Percentiles rank a stretch among this genome's conserved stretches.
phyloP scores from a whole-genome alignment of 2,888 invertebrate species.

The Nephrocerus scutellatus region DNA sequence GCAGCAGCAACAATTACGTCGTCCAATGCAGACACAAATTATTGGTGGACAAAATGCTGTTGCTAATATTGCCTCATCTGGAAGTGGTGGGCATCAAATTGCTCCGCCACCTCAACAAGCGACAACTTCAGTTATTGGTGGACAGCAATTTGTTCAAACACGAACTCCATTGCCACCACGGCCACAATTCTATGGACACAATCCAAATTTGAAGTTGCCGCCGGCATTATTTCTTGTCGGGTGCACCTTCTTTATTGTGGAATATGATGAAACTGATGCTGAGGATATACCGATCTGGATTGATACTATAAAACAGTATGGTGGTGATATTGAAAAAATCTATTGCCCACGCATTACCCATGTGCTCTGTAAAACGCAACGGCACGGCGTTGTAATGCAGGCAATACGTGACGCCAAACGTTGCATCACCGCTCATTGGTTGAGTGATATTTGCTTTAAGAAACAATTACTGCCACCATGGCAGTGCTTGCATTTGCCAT shows the following conservation, averaged over 20 bases:
- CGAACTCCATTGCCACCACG: conserved; percentile 52
- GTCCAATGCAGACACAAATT: conserved; percentile 28
- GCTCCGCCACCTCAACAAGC: conserved; percentile 41
- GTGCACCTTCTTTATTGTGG: conserved; percentile 85
- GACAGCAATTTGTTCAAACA: conserved; percentile 19
- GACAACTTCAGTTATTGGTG: conserved; percentile 14
- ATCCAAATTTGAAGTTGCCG: conserved; percentile 82
- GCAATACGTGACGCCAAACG: conserved; percentile 59
- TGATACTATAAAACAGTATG: conserved; percentile 68
- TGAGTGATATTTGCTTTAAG: conserved; percentile 81
- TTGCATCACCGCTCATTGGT: conserved; percentile 79
- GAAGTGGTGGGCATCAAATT: conserved; percentile 19
- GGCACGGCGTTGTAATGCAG: conserved; percentile 85
- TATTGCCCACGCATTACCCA: conserved; percentile 87
- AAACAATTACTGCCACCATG: conserved; percentile 87
- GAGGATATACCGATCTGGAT: conserved; percentile 59
- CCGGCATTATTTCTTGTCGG: conserved; percentile 84
- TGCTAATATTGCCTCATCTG: conserved; percentile 25
- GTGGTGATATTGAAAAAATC: conserved; percentile 79
- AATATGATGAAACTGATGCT: conserved; percentile 66
- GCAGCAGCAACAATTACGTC: conserved; percentile 51
- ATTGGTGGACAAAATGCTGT: conserved; percentile 36
- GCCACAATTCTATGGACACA: conserved; percentile 86
- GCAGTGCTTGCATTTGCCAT: conserved; percentile 88
- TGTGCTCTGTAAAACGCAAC: conserved; percentile 83